These are phyloP conservation scores for Labrus mixtus DNA, from an alignment of 2,113 vertebrate species.

Conservation along the genomic window DNA sequence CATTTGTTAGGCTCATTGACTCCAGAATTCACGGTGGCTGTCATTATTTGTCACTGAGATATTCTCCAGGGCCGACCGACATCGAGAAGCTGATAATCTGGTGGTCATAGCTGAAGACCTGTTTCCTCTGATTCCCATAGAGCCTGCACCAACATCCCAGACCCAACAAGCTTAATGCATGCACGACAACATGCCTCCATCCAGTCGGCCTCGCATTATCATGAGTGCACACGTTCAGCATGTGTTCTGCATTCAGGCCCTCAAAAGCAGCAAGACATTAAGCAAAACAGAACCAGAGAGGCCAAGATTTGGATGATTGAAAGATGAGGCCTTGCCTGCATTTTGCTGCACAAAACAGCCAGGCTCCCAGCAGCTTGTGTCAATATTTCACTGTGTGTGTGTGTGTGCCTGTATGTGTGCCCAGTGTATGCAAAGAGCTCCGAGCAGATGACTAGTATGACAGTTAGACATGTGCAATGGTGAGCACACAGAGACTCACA, in stretches of 20 bases:
- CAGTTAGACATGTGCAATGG: conserved; percentile 72
- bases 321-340: conserved; percentile 58
- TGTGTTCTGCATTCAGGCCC: conserved; percentile 55
- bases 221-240: conserved; percentile 48
- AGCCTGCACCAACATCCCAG: conserved; percentile 7
- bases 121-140: conserved; percentile 36
- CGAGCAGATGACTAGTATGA: conserved; percentile 69
- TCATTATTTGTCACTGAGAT: conserved; percentile 60
- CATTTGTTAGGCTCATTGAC: conserved; percentile 82
- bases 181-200: conserved; percentile 31
- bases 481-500: conserved; percentile 57
- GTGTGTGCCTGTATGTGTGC: conserved; percentile 36
- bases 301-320: conserved; percentile 52
- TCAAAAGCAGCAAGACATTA: conserved; percentile 46
- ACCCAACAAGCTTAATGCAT: not conserved
- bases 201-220: conserved; percentile 28
- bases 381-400: conserved; percentile 56
- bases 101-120: conserved; percentile 35
- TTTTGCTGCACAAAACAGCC: conserved; percentile 58
- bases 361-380: conserved; percentile 68
- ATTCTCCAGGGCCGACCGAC: conserved; percentile 59
- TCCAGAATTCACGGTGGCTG: conserved; percentile 79
- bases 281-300: conserved; percentile 57
- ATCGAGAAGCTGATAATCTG: conserved; percentile 50
- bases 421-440: conserved; percentile 50